Base-by-base conservation (phyloP, 30 jellyfish, hydroid and myxozoan genomes). In the Aurelia sp. region DNA sequence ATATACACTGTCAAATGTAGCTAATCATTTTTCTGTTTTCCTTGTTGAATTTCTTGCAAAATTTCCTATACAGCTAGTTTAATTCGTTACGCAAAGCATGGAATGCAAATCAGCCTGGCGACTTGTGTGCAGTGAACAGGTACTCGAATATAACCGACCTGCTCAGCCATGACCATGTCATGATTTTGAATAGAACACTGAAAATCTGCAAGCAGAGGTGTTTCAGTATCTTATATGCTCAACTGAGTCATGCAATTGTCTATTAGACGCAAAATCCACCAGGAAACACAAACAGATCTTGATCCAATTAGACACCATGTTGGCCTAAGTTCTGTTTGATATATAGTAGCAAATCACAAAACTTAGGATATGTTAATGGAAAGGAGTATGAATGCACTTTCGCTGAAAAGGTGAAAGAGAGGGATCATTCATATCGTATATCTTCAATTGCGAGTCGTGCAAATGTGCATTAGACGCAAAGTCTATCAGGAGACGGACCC, bases 11-110 rank as follows among this genome's bases (percentile, higher is more conserved):
- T 44, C 55, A 44, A 44, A 44, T 44, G 55, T 44, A 44, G 55
- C 55, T 44, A 5, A 44, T 44, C 55, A 44, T 44, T 44, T 44
- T 44, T 44, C 55, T 44, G 55, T 44, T 44, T 44, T 44, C 9
- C 55, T 44, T 44, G 15, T 44, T 44, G 55, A 44, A 59, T 18
- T 52, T 57, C 60, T 41, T 21, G 72, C 15, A 55, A 55, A 74
- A 47, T 8, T 38, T 72, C 63, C 61, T 15, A 44, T 83, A 78
- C 92, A 75, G 92, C 92, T 83, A 81, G 91, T 52, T 68, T 24
- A 41, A 76, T 61, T 55, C 59, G 72, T 83, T 83, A 83, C 92
- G 92, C 92, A 55, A 83, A 83, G 60, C 89, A 12, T 38, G 50
- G 24, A 40, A 83, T 70, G 74, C 59, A 19, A 83, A 57, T 57